These are phyloP conservation scores for Cryptotis parvus DNA, from an alignment of 2,113 vertebrate genomes.

Conservation along the genomic window DNA sequence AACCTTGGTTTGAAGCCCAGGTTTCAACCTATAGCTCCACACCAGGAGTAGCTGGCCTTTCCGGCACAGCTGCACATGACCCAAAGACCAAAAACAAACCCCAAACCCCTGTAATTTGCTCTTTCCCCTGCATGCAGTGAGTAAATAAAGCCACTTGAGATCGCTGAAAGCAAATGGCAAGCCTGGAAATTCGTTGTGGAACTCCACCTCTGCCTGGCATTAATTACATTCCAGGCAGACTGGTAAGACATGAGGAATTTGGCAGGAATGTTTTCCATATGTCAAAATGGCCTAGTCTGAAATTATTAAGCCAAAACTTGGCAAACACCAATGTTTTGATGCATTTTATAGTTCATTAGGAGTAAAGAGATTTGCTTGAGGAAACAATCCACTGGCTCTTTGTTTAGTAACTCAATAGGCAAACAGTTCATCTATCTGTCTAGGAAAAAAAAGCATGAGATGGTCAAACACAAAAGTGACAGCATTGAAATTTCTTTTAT, in stretches of 20 bases:
- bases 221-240: slow-evolving; percentile 47
- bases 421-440: not conserved
- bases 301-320: not conserved
- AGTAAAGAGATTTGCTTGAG: slow-evolving; percentile 21
- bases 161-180: slow-evolving; percentile 38
- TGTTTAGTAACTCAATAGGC: slow-evolving; percentile 41
- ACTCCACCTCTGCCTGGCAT: slow-evolving; percentile 52
- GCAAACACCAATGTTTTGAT: not conserved
- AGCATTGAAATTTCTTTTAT: slow-evolving; percentile 52
- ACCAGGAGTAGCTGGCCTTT: too few species aligned
- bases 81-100: too few species aligned
- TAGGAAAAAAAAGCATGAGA: not conserved
- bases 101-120: not conserved
- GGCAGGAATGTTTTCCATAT: slow-evolving; percentile 45
- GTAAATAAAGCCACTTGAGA: slow-evolving; percentile 28
- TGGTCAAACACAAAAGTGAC: not conserved
- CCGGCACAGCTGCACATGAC: too few species aligned
- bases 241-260: not conserved
- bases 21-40: too few species aligned
- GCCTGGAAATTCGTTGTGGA: slow-evolving; percentile 26
- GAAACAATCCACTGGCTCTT: slow-evolving; percentile 1
- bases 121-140: not conserved
- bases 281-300: slow-evolving; percentile 24
- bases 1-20: too few species aligned
- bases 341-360: not conserved